Conservation (phyloP, 2,888 invertebrate genomes). For the Diarsia mendica region DNA sequence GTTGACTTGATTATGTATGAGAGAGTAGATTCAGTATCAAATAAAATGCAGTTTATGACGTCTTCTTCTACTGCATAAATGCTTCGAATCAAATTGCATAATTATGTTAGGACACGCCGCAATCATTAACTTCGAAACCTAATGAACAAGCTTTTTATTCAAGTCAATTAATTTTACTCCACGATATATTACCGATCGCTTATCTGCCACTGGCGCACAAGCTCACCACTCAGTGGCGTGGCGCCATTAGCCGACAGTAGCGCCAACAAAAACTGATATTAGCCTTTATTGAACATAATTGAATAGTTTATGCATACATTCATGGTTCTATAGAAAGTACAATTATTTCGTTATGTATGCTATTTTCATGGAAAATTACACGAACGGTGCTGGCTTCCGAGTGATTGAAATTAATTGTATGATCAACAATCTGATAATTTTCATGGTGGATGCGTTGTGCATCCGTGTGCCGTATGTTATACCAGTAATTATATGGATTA, state of each 20-base stretch:
- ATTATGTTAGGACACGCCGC: no score
- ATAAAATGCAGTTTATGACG: accelerated
- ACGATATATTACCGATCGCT: conserved; percentile 2
- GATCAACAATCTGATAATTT: conserved; percentile 54
- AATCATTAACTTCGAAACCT: neutral
- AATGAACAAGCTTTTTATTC: neutral
- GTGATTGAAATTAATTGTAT: conserved; percentile 59
- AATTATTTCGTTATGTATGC: conserved; percentile 33
- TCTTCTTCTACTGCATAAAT: neutral
- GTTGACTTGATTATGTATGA: no score
- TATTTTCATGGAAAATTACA: conserved; percentile 63
- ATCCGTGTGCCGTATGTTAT: conserved; percentile 1
- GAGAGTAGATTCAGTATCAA: neutral
- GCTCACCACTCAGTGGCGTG: conserved; percentile 23
- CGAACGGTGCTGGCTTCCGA: conserved; percentile 55
- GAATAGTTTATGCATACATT: conserved; percentile 59
- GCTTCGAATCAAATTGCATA: neutral
- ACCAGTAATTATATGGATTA: conserved; percentile 33
- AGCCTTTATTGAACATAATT: conserved; percentile 65
- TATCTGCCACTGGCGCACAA: conserved; percentile 21
- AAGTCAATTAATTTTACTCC: neutral
- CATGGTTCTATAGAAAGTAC: conserved; percentile 64
- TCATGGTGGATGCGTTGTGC: conserved; percentile 35
- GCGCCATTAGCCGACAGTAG: conserved; percentile 62
- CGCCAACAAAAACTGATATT: conserved; percentile 64